phyloP scores from a whole-genome alignment of 2,797 vertebrate species.

The Bucorvus abyssinicus region DNA sequence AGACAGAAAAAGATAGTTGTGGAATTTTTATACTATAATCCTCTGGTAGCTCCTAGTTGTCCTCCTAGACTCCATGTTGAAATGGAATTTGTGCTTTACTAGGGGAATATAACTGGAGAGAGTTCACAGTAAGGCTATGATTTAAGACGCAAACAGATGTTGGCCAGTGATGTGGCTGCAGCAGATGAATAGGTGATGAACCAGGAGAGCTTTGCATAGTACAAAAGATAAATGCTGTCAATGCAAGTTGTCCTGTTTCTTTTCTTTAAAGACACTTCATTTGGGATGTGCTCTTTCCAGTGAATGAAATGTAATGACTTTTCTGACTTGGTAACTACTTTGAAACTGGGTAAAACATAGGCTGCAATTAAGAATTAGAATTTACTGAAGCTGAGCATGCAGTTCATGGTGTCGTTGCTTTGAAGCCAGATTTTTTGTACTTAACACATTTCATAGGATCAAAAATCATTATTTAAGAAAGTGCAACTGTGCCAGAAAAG shows the following conservation, averaged over 20 bases:
- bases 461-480: not conserved
- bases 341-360: conserved; percentile 15
- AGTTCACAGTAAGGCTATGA: not conserved
- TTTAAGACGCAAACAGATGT: conserved; percentile 14
- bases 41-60: not conserved
- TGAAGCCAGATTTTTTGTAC: not conserved
- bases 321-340: conserved; percentile 42
- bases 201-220: conserved; percentile 35
- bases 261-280: conserved; percentile 57
- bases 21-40: not conserved
- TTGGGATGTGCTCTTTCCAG: conserved; percentile 23
- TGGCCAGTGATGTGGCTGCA: not conserved
- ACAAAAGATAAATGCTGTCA: conserved; percentile 49
- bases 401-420: not conserved
- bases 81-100: not conserved
- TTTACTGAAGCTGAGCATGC: conserved; percentile 14
- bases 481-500: not conserved
- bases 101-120: not conserved
- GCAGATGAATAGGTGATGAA: conserved; percentile 54
- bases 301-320: conserved; percentile 4
- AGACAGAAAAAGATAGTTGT: not conserved
- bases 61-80: fast-evolving
- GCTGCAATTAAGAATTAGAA: conserved; percentile 9
- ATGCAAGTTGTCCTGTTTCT: conserved; percentile 43
- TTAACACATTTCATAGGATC: not conserved